phyloP scores from a whole-genome alignment of 2,888 invertebrate genomes.

The Xestia sexstrigata region DNA sequence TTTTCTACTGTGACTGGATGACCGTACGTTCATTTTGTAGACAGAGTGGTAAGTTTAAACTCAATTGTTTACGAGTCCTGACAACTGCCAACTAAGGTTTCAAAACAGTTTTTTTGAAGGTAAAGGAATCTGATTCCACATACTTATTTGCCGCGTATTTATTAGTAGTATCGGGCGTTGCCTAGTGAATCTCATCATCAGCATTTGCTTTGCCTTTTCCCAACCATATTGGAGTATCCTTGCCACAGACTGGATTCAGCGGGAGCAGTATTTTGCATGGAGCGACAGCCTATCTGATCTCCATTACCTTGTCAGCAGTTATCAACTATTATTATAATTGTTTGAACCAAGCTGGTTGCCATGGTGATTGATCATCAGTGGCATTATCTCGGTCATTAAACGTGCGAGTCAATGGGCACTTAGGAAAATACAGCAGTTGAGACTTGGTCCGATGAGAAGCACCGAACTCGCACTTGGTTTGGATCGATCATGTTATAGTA shows the following conservation, averaged over 20 bases:
- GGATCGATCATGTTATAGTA: background rate
- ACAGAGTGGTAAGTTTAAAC: slow-evolving; percentile 34
- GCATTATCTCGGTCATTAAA: background rate
- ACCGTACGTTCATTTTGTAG: slow-evolving; percentile 12
- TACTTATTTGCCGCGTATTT: background rate
- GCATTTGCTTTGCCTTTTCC: background rate
- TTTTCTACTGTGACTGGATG: slow-evolving; percentile 2
- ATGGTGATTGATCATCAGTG: background rate
- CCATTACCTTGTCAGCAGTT: no score
- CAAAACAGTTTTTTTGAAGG: background rate
- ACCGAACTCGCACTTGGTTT: background rate
- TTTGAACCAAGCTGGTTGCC: no score
- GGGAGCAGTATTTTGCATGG: background rate
- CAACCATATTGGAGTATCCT: background rate
- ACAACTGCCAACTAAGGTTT: background rate
- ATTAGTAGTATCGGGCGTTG: background rate
- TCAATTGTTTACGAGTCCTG: slow-evolving; percentile 33
- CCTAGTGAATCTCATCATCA: background rate
- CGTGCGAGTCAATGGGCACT: background rate
- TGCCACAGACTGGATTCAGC: background rate
- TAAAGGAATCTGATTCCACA: background rate
- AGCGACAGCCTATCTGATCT: background rate
- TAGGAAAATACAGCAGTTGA: background rate
- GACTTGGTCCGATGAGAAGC: background rate
- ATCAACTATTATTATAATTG: no score